phyloP scores from a whole-genome alignment of 2,797 vertebrate genomes.

The Hoplostethus mediterraneus region DNA sequence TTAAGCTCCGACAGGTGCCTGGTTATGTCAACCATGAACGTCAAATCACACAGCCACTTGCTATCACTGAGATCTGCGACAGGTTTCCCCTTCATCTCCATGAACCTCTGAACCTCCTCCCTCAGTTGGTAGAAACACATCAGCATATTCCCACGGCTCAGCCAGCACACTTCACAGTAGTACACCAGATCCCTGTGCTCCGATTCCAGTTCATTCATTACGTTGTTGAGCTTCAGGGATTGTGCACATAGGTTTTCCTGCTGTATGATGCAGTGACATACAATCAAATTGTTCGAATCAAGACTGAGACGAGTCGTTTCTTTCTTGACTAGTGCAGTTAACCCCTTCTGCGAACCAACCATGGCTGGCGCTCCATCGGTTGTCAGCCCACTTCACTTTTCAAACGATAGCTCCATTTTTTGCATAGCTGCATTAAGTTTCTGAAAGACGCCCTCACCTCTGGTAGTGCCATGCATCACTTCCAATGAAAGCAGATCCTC shows the following conservation, averaged over 20 bases:
- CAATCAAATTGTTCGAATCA: slow-evolving; percentile 50
- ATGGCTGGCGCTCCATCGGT: slow-evolving; percentile 48
- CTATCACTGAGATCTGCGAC: too few species aligned
- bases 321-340: slow-evolving; percentile 45
- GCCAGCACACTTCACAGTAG: too few species aligned
- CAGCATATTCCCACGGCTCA: too few species aligned
- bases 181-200: too few species aligned
- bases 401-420: slow-evolving; percentile 38
- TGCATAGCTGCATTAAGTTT: slow-evolving; percentile 20
- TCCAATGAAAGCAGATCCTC: slow-evolving; percentile 37
- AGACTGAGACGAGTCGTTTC: slow-evolving; percentile 35
- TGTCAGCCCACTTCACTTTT: slow-evolving; percentile 42
- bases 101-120: too few species aligned
- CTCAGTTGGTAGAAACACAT: too few species aligned
- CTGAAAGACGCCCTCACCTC: slow-evolving; percentile 42
- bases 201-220: too few species aligned
- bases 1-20: too few species aligned
- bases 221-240: too few species aligned
- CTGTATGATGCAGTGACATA: slow-evolving; percentile 50
- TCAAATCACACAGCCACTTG: too few species aligned
- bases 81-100: too few species aligned
- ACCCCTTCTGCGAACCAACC: slow-evolving; percentile 35
- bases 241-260: slow-evolving; percentile 24
- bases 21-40: too few species aligned
- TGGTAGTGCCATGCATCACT: slow-evolving; percentile 37